Evolutionary conservation across 2,888 invertebrate genomes (phyloP).

Genomic region (Drosophila colorata): DNA sequence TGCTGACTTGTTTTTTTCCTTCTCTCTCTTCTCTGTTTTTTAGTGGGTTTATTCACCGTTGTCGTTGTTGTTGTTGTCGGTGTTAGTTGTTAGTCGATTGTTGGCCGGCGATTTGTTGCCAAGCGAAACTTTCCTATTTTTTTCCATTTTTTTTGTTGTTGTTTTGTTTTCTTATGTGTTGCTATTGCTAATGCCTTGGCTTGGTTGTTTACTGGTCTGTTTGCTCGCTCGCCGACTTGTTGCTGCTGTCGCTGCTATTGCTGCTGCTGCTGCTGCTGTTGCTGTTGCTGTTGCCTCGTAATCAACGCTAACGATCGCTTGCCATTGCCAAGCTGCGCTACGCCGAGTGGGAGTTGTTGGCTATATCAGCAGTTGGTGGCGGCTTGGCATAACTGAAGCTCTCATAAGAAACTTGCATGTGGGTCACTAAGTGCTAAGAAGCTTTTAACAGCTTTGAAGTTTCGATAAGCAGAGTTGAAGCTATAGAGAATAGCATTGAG

Average conservation of each 20-base stretch:
- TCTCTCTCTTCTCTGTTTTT: conserved; percentile 19
- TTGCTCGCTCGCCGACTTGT: conserved; percentile 52
- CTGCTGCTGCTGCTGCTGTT: conserved; percentile 10
- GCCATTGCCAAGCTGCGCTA: conserved; percentile 60
- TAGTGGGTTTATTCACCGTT: conserved; percentile 61
- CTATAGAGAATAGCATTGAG: no score
- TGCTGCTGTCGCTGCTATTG: conserved; percentile 31
- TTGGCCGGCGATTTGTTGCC: conserved; percentile 59
- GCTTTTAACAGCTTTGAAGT: conserved; percentile 1
- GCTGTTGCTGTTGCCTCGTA: conserved; percentile 47
- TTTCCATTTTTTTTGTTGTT: conserved; percentile 21
- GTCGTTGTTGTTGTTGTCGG: conserved; percentile 30
- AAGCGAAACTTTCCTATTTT: conserved; percentile 60
- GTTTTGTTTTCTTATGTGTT: conserved; percentile 39
- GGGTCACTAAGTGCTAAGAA: no score
- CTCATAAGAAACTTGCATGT: not conserved
- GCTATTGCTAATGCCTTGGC: conserved; percentile 57
- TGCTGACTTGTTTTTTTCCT: conserved; percentile 50
- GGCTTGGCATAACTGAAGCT: not conserved
- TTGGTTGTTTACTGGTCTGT: conserved; percentile 59
- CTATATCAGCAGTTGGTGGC: conserved; percentile 3
- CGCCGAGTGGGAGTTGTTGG: conserved; percentile 37
- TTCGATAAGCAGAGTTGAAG: not conserved
- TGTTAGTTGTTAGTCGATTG: conserved; percentile 48
- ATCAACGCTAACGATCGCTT: conserved; percentile 66